Evolutionary conservation across 2,797 vertebrate species (phyloP), one percentile per base, ranked within the genome.

Genomic region (Gouania willdenowi): DNA sequence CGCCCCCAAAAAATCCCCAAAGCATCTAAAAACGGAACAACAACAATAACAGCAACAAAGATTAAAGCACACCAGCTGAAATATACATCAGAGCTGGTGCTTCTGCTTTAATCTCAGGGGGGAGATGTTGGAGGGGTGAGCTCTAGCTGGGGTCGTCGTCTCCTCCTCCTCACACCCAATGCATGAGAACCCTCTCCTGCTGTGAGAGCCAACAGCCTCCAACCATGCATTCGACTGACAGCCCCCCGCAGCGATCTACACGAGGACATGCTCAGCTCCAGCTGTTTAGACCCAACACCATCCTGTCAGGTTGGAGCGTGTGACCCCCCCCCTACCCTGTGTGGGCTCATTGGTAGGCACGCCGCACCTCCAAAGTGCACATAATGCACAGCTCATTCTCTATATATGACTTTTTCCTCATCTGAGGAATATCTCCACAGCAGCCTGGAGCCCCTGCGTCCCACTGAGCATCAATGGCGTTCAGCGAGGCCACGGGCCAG

Each of bases 371-470:
- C n/a, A n/a, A n/a, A n/a, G 12, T 9, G 5, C 6, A 5, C 15
- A 5, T 13, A 19, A 31, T 12, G 1, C 41, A 48, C 55, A 35
- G 31, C 10, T 25, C 34, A 9, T 31, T 36, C 49, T 40, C 38
- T 38, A 23, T 22, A 43, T 26, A 51, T 44, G 25, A 18, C 34
- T 52, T 66, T 26, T 61, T 49, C 32, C 43, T 27, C 22, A 54
- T 65, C 60, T 61, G 44, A 41, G 18, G 51, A 52, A 47, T 61
- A 58, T 60, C 17, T 17, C 14, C 41, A 66, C 56, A 58, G 48
- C 50, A 9, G 49, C 58, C 63, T 26, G 3, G 32, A 63, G 67
- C 55, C 0, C 6, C 6, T 5, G 11, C 1, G 19, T 32, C 34
- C 16, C 3, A 1, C 28, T 0, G 27, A 41, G 37, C 19, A 9